Evolutionary conservation across 2,888 invertebrate species (phyloP).

Genomic region (Exocentrus adspersus): DNA sequence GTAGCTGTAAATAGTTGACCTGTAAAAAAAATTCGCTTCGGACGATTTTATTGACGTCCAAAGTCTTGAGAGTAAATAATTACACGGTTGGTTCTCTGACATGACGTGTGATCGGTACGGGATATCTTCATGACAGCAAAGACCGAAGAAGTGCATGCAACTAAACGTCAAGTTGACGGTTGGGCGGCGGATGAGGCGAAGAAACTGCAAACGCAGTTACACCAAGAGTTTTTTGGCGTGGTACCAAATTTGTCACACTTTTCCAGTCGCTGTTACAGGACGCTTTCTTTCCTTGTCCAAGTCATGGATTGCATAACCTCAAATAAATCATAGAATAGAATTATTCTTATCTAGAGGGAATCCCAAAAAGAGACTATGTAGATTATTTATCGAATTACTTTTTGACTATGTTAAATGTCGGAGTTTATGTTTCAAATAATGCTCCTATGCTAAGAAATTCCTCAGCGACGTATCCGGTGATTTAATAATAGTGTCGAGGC

Average conservation of each 20-base stretch:
- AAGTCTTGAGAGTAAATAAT: slow-evolving; percentile 12
- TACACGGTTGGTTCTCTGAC: slow-evolving; percentile 18
- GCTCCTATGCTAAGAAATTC: too few species aligned
- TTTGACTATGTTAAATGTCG: too few species aligned
- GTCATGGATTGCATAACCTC: too few species aligned
- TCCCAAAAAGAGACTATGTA: too few species aligned
- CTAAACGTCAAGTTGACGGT: slow-evolving; percentile 8
- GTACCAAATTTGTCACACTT: background rate
- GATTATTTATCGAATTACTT: too few species aligned
- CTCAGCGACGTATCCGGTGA: too few species aligned
- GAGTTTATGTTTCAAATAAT: too few species aligned
- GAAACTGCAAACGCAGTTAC: slow-evolving; percentile 12
- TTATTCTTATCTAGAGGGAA: too few species aligned
- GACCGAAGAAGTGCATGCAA: slow-evolving; percentile 10
- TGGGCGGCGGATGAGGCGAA: slow-evolving; percentile 9
- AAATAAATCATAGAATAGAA: too few species aligned
- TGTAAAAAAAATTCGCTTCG: slow-evolving; percentile 7
- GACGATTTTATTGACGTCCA: slow-evolving; percentile 10
- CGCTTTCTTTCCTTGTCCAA: too few species aligned
- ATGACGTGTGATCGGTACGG: slow-evolving; percentile 24
- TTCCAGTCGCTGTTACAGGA: too few species aligned
- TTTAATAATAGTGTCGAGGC: background rate
- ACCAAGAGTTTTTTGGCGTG: too few species aligned
- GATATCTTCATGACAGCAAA: slow-evolving; percentile 26
- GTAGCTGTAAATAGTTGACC: background rate